phyloP scores from a whole-genome alignment of 92 coral and sea anemone genomes.

The Zoanthus gigantus region DNA sequence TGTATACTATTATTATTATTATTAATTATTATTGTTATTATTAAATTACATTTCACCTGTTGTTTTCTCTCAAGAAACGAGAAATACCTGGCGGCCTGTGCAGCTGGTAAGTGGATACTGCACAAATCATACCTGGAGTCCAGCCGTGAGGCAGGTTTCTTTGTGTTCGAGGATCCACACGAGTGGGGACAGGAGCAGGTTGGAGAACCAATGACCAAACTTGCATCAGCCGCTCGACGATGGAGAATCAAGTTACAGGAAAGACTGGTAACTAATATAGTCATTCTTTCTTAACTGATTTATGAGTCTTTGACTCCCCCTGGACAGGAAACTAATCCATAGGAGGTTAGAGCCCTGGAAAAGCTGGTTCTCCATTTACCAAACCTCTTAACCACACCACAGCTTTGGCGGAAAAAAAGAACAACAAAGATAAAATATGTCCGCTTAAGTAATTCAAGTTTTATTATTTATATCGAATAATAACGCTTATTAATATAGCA shows the following conservation, averaged over 20 bases:
- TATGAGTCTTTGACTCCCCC: too few species aligned
- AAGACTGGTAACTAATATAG: conserved; percentile 57
- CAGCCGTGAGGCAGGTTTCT: conserved; percentile 85
- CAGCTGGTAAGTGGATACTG: conserved; percentile 98
- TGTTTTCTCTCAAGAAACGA: conserved; percentile 72
- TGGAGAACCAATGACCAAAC: conserved; percentile 83
- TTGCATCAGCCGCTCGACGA: conserved; percentile 82
- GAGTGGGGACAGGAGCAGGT: conserved; percentile 93
- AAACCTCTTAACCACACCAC: too few species aligned
- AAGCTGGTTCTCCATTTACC: too few species aligned
- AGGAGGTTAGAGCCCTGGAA: too few species aligned
- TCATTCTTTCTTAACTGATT: too few species aligned
- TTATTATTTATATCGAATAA: too few species aligned
- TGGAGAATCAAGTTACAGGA: conserved; percentile 88
- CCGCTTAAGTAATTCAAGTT: too few species aligned
- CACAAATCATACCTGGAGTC: conserved; percentile 97
- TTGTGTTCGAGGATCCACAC: conserved; percentile 87
- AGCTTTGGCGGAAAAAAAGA: too few species aligned
- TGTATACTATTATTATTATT: too few species aligned
- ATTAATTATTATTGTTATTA: neutral
- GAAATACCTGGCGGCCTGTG: conserved; percentile 93
- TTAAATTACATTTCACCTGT: neutral
- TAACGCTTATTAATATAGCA: too few species aligned
- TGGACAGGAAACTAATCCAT: neutral
- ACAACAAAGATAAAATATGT: too few species aligned